These are phyloP conservation scores for Pipistrellus kuhlii DNA, from an alignment of 2,797 vertebrate genomes.

Conservation along the genomic window DNA sequence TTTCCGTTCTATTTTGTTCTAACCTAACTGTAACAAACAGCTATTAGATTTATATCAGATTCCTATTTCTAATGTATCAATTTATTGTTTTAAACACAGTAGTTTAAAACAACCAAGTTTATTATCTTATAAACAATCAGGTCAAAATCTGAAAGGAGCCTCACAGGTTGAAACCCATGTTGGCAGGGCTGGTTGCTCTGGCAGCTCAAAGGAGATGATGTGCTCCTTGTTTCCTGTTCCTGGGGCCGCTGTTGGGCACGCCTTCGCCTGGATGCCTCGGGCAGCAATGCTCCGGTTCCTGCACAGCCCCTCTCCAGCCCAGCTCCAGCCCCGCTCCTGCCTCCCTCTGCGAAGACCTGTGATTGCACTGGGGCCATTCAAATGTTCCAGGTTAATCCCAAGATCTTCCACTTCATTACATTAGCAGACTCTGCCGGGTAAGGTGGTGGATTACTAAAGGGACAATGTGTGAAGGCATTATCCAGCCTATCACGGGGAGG, in stretches of 20 bases:
- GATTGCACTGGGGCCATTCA: not conserved
- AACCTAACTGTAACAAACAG: not conserved
- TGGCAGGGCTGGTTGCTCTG: not conserved
- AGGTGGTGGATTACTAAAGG: not conserved
- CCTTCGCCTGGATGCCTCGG: not conserved
- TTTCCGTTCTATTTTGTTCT: not conserved
- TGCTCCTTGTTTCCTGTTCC: not conserved
- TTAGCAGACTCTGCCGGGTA: not conserved
- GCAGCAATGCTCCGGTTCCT: not conserved
- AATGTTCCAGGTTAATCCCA: not conserved
- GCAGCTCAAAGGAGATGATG: not conserved
- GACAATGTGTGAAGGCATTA: not conserved
- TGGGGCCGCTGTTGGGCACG: not conserved
- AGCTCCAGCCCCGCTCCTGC: not conserved
- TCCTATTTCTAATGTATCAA: not conserved
- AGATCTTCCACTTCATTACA: not conserved
- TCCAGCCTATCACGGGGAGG: not conserved
- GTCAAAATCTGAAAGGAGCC: not conserved
- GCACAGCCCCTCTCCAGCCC: not conserved
- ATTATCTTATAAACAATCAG: not conserved
- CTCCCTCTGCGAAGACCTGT: not conserved
- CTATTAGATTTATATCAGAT: not conserved
- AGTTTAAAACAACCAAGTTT: not conserved
- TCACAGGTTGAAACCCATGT: not conserved
- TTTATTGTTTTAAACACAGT: not conserved